phyloP scores from a whole-genome alignment of 2,113 vertebrate species.

The Zosterops hypoxanthus region DNA sequence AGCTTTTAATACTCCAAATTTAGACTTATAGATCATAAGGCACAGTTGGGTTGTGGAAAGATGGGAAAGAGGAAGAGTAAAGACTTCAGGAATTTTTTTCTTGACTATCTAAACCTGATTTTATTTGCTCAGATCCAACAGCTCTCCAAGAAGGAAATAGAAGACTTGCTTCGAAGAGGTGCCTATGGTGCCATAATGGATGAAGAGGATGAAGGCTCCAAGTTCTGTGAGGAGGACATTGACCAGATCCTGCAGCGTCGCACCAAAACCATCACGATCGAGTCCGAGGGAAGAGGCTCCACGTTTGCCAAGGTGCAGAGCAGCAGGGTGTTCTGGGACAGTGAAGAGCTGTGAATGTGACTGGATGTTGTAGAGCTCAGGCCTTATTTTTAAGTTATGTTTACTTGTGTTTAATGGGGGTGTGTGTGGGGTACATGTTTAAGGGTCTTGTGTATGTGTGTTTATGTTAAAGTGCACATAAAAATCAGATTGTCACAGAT shows the following conservation, averaged over 20 bases:
- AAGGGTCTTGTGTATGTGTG: not conserved
- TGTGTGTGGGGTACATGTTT: not conserved
- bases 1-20: not conserved
- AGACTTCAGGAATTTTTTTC: not conserved
- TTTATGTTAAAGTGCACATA: rapidly evolving
- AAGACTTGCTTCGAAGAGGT: conserved; percentile 92
- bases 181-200: conserved; percentile 99
- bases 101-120: not conserved
- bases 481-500: not conserved
- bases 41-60: not conserved
- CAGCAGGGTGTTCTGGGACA: not conserved
- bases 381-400: not conserved
- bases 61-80: not conserved
- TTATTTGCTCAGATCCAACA: conserved; percentile 82
- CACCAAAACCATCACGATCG: conserved; percentile 98
- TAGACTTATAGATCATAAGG: not conserved
- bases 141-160: conserved; percentile 98
- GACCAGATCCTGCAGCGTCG: conserved; percentile 96
- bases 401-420: not conserved
- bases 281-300: conserved; percentile 96
- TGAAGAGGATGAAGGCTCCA: conserved; percentile 97
- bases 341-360: not conserved
- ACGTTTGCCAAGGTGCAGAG: conserved; percentile 94
- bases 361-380: not conserved
- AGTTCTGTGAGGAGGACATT: conserved; percentile 98